These are phyloP conservation scores for Nemapogon koenigi DNA, from an alignment of 2,888 invertebrate genomes.

Conservation along the genomic window DNA sequence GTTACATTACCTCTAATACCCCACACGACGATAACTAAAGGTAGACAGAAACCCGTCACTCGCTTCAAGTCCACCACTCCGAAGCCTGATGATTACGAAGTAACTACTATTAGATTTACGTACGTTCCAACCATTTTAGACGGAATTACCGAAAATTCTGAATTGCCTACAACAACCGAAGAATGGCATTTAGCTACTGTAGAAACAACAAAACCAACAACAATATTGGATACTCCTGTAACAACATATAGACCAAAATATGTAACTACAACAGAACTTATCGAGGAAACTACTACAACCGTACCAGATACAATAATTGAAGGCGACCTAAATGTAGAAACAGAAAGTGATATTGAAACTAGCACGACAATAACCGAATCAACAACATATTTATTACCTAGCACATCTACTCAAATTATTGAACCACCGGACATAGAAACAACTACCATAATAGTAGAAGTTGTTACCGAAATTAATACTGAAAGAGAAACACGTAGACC, in stretches of 20 bases:
- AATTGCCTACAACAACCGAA: slow-evolving; percentile 23
- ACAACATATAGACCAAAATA: slow-evolving; percentile 54
- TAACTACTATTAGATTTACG: slow-evolving; percentile 52
- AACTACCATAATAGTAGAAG: slow-evolving; percentile 34
- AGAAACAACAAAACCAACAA: slow-evolving; percentile 34
- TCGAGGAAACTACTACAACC: slow-evolving; percentile 34
- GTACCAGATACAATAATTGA: slow-evolving; percentile 32
- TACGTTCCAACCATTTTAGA: slow-evolving; percentile 38
- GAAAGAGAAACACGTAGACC: slow-evolving; percentile 25
- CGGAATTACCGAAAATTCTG: slow-evolving; percentile 23
- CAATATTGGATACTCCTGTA: slow-evolving; percentile 31
- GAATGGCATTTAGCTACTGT: slow-evolving; percentile 32
- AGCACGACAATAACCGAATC: slow-evolving; percentile 14
- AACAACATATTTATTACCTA: slow-evolving; percentile 12
- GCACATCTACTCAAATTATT: not conserved
- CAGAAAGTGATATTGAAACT: slow-evolving; percentile 15
- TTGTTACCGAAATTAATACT: slow-evolving; percentile 39
- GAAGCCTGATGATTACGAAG: slow-evolving; percentile 31
- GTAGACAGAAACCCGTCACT: slow-evolving; percentile 16
- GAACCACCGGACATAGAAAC: slow-evolving; percentile 20
- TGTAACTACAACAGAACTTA: slow-evolving; percentile 30
- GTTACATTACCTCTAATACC: not conserved
- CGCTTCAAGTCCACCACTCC: slow-evolving; percentile 20
- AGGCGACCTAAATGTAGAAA: slow-evolving; percentile 17
- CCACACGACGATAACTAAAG: not conserved